phyloP scores from a whole-genome alignment of 2,797 vertebrate species.

The Rhinichthys osculus region DNA sequence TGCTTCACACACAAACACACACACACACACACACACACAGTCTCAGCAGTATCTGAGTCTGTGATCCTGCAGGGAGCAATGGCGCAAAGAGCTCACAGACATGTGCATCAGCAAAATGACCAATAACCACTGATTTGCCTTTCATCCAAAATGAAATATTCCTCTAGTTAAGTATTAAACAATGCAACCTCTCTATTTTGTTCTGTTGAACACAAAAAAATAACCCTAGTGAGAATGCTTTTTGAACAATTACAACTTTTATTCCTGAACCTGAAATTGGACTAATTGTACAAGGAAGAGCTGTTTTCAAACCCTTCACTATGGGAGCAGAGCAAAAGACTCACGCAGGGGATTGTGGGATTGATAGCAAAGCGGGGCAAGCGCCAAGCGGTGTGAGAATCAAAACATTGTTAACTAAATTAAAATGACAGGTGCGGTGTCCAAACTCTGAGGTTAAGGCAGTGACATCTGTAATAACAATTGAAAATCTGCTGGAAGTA shows the following conservation, averaged over 20 bases:
- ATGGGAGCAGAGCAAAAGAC: background rate
- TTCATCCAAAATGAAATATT: constrained; percentile 9
- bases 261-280: background rate
- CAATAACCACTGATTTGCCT: constrained; percentile 8
- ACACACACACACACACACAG: constrained; percentile 11
- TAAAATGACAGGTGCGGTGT: background rate
- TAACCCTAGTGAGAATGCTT: background rate
- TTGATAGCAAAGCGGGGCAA: background rate
- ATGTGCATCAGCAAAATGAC: constrained; percentile 55
- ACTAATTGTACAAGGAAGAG: background rate
- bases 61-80: background rate
- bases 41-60: constrained; percentile 51
- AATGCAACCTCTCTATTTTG: background rate
- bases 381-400: background rate
- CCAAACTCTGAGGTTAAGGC: background rate
- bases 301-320: background rate
- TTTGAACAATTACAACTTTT: background rate
- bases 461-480: background rate
- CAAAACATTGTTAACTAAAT: background rate
- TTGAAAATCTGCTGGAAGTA: background rate
- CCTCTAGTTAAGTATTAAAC: constrained; percentile 1
- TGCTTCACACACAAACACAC: background rate
- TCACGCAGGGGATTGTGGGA: background rate
- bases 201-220: background rate
- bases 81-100: background rate